These are phyloP conservation scores for Limenitis camilla DNA, from an alignment of 2,888 invertebrate species.

Conservation along the genomic window DNA sequence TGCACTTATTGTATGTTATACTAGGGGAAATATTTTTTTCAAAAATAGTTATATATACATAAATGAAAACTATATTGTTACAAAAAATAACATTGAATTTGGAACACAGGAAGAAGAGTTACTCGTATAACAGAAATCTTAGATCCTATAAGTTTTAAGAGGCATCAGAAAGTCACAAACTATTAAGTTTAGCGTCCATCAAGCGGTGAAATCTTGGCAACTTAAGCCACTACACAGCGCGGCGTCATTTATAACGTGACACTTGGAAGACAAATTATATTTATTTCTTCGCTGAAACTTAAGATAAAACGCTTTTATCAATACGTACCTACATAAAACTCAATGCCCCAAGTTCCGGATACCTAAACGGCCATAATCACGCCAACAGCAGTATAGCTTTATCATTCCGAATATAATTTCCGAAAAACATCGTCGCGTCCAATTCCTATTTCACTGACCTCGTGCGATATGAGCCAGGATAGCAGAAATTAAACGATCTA, in stretches of 20 bases:
- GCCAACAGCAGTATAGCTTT: neutral
- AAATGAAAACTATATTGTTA: no score
- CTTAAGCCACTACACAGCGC: slow-evolving; percentile 28
- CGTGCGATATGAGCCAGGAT: slow-evolving; percentile 11
- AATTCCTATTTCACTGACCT: slow-evolving; percentile 6
- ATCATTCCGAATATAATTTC: slow-evolving; percentile 9
- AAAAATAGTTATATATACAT: no score
- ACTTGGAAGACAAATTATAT: slow-evolving; percentile 23
- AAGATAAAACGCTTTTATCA: slow-evolving; percentile 9
- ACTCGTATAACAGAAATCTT: neutral
- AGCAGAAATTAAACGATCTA: slow-evolving; percentile 61
- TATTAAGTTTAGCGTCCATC: slow-evolving; percentile 19
- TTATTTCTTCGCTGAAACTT: slow-evolving; percentile 20
- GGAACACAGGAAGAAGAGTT: no score
- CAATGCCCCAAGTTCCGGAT: neutral
- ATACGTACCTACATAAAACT: neutral
- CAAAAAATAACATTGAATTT: no score
- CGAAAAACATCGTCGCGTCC: slow-evolving; percentile 4
- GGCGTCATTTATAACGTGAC: slow-evolving; percentile 24
- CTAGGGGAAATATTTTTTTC: no score
- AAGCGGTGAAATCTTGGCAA: slow-evolving; percentile 30
- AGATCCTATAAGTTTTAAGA: neutral
- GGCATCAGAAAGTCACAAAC: slow-evolving; percentile 14
- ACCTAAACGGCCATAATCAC: neutral
- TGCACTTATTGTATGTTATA: no score